phyloP scores from a whole-genome alignment of 2,113 vertebrate species.

The Centrocercus urophasianus region DNA sequence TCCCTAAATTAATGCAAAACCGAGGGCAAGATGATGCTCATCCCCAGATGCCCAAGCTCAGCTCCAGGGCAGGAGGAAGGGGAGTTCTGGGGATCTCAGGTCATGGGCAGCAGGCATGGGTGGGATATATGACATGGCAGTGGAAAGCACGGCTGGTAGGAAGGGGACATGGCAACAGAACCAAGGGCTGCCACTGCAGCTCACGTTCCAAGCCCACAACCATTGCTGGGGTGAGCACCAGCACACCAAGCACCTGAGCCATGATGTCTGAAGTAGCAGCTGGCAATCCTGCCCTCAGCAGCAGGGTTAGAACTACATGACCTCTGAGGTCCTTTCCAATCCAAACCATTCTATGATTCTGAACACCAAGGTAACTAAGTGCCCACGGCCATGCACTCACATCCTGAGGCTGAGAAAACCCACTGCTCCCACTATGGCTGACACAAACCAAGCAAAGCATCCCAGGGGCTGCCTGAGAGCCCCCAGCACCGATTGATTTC shows the following conservation, averaged over 20 bases:
- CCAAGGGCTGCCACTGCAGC: neutral
- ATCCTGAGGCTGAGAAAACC: neutral
- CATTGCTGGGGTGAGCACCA: fast-evolving
- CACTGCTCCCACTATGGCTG: fast-evolving
- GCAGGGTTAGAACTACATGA: too few relatives aligned
- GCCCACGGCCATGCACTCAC: fast-evolving
- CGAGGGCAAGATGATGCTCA: neutral
- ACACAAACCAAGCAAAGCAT: neutral
- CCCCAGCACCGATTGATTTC: fast-evolving
- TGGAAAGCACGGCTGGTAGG: neutral
- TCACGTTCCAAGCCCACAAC: neutral
- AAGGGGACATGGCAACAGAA: neutral
- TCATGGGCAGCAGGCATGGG: fast-evolving
- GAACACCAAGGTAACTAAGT: neutral
- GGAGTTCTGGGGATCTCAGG: neutral
- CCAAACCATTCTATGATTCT: too few relatives aligned
- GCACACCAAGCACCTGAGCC: fast-evolving
- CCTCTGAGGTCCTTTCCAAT: too few relatives aligned
- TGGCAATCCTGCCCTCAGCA: too few relatives aligned
- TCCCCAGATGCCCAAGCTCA: neutral
- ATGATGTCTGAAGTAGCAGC: too few relatives aligned
- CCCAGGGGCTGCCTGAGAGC: neutral
- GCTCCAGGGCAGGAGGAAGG: neutral
- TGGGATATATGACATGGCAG: fast-evolving
- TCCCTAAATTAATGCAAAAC: neutral